A percentile compares a stretch with the other conserved stretches of the same genome.
These are phyloP conservation scores for Heterotilapia buettikoferi DNA, from an alignment of 2,113 vertebrate species.

Conservation along the genomic window DNA sequence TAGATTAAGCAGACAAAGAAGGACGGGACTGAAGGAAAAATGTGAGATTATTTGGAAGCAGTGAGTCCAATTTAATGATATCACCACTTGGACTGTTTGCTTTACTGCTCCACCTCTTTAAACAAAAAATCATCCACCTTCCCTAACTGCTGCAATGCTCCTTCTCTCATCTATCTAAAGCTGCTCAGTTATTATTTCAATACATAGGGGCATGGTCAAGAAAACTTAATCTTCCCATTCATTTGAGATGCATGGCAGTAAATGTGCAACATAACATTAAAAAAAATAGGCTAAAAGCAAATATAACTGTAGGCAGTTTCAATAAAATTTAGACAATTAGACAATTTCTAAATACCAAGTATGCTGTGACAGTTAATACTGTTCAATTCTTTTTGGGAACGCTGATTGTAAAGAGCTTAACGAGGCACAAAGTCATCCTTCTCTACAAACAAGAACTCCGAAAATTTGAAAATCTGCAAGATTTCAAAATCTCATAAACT, in stretches of 20 bases:
- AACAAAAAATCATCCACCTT: neutral
- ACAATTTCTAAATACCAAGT: neutral
- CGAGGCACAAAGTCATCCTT: neutral
- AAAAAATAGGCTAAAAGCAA: neutral
- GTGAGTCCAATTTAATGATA: neutral
- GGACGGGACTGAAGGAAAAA: neutral
- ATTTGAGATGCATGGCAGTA: neutral
- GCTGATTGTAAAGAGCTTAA: neutral
- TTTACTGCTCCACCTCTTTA: neutral
- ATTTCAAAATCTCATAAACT: neutral
- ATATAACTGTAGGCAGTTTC: neutral
- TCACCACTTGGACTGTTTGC: constrained; percentile 6
- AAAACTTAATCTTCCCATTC: neutral
- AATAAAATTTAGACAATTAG: neutral
- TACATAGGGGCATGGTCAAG: neutral
- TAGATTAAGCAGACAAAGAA: neutral
- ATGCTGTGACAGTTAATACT: neutral
- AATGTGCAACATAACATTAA: neutral
- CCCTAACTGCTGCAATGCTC: neutral
- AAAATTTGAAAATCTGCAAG: neutral
- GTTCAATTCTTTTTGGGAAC: neutral
- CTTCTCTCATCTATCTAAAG: neutral
- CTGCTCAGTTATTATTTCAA: neutral
- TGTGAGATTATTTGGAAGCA: neutral
- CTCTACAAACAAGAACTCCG: neutral